phyloP scores from a whole-genome alignment of 2,797 vertebrate species.

The Aselliscus stoliczkanus region DNA sequence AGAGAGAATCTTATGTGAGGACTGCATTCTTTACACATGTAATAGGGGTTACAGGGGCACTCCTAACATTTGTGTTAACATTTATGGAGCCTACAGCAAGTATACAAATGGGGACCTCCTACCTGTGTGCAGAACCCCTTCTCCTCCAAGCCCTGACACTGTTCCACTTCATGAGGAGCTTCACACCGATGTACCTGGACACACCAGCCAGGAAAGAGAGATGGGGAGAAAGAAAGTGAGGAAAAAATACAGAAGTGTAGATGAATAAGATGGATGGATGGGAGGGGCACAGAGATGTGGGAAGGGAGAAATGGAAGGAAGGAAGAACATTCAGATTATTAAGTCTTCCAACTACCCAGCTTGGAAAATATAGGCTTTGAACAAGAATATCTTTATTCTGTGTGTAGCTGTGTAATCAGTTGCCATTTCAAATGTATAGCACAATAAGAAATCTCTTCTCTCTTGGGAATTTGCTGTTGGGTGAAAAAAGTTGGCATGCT shows the following conservation, averaged over 20 bases:
- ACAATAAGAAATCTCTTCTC: not conserved
- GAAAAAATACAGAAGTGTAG: not conserved
- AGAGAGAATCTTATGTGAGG: not conserved
- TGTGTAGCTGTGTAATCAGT: not conserved
- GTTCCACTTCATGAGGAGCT: not conserved
- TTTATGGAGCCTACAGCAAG: not conserved
- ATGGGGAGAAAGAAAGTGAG: not conserved
- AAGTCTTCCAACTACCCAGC: not conserved
- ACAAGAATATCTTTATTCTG: not conserved
- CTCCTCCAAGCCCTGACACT: not conserved
- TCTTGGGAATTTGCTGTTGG: not conserved
- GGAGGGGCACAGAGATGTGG: not conserved
- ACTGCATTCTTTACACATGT: not conserved
- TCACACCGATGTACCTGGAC: not conserved
- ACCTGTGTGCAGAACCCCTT: not conserved
- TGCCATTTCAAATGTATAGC: constrained; percentile 3
- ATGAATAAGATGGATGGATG: not conserved
- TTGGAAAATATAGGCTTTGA: not conserved
- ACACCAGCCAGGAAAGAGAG: not conserved
- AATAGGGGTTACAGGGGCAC: not conserved
- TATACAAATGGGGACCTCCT: not conserved
- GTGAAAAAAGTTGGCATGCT: not conserved
- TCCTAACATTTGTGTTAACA: not conserved
- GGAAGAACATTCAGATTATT: not conserved
- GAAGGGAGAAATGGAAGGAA: not conserved